phyloP scores from a whole-genome alignment of 2,113 vertebrate species.

The Apodemus sylvaticus region DNA sequence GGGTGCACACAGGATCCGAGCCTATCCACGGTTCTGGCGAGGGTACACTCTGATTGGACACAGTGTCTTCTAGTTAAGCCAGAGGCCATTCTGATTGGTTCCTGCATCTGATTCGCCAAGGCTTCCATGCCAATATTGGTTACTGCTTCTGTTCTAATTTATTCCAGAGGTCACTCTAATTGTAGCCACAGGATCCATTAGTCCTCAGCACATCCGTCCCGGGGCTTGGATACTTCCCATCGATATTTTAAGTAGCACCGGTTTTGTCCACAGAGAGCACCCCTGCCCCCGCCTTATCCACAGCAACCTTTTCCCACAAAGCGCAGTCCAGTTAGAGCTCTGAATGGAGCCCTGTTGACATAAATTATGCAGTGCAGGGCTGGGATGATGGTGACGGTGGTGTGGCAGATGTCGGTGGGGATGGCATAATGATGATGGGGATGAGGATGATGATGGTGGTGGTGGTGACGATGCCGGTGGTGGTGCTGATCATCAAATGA shows the following conservation, averaged over 20 bases:
- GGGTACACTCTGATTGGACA: background rate
- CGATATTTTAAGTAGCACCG: background rate
- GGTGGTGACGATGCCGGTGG: accelerated
- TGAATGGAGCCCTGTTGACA: background rate
- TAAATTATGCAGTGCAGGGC: background rate
- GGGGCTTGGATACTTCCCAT: background rate
- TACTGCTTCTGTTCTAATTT: background rate
- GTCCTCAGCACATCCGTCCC: background rate
- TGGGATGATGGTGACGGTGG: background rate
- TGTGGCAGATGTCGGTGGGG: background rate
- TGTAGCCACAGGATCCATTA: background rate
- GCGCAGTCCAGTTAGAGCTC: background rate
- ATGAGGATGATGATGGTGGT: background rate
- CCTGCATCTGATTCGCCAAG: background rate
- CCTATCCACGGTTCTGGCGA: background rate
- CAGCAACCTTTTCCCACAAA: background rate
- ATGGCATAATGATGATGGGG: background rate
- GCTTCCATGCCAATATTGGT: slow-evolving; percentile 1
- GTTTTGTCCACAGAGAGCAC: background rate
- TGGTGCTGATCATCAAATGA: background rate
- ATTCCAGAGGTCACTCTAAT: background rate
- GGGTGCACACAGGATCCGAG: background rate
- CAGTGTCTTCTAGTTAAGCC: background rate
- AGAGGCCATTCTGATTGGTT: background rate
- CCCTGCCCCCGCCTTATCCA: background rate